These are phyloP conservation scores for Zelostemma sp. DNA, from an alignment of 1,140 invertebrate genomes.

Conservation along the genomic window DNA sequence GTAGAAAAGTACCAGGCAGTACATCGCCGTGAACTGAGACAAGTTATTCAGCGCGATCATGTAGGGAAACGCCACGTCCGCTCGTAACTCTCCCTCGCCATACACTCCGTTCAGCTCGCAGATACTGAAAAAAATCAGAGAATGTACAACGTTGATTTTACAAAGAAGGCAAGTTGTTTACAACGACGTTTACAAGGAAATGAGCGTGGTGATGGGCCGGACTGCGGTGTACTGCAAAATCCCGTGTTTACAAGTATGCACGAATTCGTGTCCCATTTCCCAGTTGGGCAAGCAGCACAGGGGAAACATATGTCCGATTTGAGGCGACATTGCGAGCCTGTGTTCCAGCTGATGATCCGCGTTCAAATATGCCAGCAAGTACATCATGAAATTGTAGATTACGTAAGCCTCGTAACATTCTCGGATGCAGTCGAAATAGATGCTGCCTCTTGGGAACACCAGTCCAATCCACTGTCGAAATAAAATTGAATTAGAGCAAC, in stretches of 20 bases:
- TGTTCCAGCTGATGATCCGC: conserved; percentile 86
- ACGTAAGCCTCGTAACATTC: conserved; percentile 98
- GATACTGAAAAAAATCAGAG: conserved; percentile 74
- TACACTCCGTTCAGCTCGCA: conserved; percentile 89
- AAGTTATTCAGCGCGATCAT: conserved; percentile 93
- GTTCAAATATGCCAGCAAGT: conserved; percentile 90
- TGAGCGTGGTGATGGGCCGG: conserved; percentile 87
- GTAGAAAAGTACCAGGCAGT: conserved; percentile 95
- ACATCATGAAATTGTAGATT: conserved; percentile 98
- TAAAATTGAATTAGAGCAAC: conserved; percentile 10
- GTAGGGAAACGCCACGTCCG: conserved; percentile 89
- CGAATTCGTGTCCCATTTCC: conserved; percentile 92
- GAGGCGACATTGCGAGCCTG: conserved; percentile 85
- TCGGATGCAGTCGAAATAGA: conserved; percentile 91
- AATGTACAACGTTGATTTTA: too few relatives aligned
- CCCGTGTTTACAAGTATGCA: conserved; percentile 95
- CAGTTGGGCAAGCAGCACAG: conserved; percentile 87
- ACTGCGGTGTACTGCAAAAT: conserved; percentile 95
- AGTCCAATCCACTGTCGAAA: conserved; percentile 84
- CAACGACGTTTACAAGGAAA: conserved; percentile 88
- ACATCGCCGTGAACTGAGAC: conserved; percentile 97
- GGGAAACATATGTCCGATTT: conserved; percentile 88
- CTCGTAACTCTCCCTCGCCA: conserved; percentile 89
- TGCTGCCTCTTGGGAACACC: conserved; percentile 84
- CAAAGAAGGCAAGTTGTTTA: conserved; percentile 64